Base-by-base conservation (phyloP, 2,797 vertebrate species). In the Iguana delicatissima region DNA sequence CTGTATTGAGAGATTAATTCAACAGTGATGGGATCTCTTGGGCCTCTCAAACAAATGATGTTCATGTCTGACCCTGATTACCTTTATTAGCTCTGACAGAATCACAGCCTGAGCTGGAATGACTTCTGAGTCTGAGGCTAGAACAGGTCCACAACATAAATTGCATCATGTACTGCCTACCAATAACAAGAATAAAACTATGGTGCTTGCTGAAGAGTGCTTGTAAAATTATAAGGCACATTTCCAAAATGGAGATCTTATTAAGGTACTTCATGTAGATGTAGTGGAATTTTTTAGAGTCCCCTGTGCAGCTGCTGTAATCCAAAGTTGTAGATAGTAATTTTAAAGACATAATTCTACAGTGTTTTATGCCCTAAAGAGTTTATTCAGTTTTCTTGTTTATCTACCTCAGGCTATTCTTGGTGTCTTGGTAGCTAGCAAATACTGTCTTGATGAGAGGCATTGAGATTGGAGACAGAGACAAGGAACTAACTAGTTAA, bases 371-470 rank as follows among this genome's bases (percentile, higher is more conserved):
- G 57, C 62, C 6, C 46, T 6, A 83, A 74, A 83, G 57, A 76
- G 64, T 82, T 91, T 87, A 89, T 59, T 29, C 81, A 82, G 74
- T 74, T 87, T 86, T 87, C 91, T 93, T 94, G 84, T 94, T 94
- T 90, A 77, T 77, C 46, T 80, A 38, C 46, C 32, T 7, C 18
- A 29, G 32, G 32, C 73, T 89, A 38, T 76, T 67, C 57, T 84
- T 90, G 86, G 84, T 77, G 80, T 89, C 85, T 80, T 76, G 88
- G 92, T 87, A 89, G 73, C 87, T 89, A 83, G n/a, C 42, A 79
- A 77, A 74, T 12, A 50, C 42, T 89, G 32, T 8, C 67, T 57
- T 73, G 8, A 57, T 26, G 38, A 46, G 38, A 10, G 22, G 38
- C 42, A n/a, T 6, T 46, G 8, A 10, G 74, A 77, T 20, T 24